Base-by-base conservation (phyloP, 2,888 invertebrate genomes). In the Meloe dianella region DNA sequence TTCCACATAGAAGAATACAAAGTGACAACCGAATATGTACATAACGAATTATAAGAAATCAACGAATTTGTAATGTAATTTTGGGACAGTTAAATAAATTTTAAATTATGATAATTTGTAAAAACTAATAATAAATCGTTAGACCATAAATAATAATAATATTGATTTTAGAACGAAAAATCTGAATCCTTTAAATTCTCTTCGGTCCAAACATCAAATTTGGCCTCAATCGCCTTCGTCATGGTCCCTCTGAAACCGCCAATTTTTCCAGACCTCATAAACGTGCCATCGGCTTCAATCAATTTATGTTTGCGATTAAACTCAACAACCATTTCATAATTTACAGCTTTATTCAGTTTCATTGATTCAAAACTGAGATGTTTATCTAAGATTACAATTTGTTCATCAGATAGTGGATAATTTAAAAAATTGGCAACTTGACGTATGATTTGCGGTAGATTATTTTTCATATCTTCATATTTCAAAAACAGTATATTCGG, bases 1-100 rank as follows among this genome's bases (percentile, higher is more conserved):
- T 95, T 93, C 86, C 93, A 94, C 81, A 90, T 92, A 79, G 93
- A 93, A 80, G 94, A 94, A 82, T 83, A 91, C 57, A 90, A 89
- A 86, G 93, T 92, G 30, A 94, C 93, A 64, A 93, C 93, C 58
- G 94, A 94, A 85, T 91, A 91, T 69, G 87, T 90, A 77, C 94
- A 94, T 84, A 93, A 88, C 80, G 94, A 94, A 85, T 87, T 94
- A 83, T 94, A 90, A 85, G 71, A 27, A 14, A 10, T 20, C 20
- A 38, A 12, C 3, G 7, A 41, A 41, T 7, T 41, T 7, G n/a
- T n/a, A n/a, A 41, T 20, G 20, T 20, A 3, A 17, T 17, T 17
- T 41, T 41, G 41, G 17, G 6, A 47, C 9, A 20, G 14, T 57
- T 51, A 56, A 29, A n/a, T 62, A n/a, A 41, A 35, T 1, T 14